Conservation (phyloP, 2,888 invertebrate species). For the Gonocerus acuteangulatus region DNA sequence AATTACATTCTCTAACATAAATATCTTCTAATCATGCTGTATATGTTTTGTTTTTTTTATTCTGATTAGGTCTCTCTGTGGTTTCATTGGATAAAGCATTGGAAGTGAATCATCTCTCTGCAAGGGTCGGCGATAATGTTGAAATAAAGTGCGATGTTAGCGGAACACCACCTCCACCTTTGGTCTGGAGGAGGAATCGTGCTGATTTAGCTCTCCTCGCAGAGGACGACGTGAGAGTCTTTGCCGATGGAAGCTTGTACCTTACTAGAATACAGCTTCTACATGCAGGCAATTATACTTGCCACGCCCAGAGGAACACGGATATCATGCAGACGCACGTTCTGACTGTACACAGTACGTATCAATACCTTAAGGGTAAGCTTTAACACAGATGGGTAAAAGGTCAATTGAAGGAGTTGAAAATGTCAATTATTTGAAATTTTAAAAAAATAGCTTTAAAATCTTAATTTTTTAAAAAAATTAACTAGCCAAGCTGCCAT, state of each 20-base stretch:
- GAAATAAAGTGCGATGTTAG: slow-evolving; percentile 70
- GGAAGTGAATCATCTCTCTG: slow-evolving; percentile 60
- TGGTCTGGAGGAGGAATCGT: slow-evolving; percentile 63
- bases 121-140: slow-evolving; percentile 65
- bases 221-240: slow-evolving; percentile 51
- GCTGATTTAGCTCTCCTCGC: slow-evolving; percentile 50
- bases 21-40: too few relatives aligned
- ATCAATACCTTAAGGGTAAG: neutral
- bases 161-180: slow-evolving; percentile 59
- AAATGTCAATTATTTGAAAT: too few relatives aligned
- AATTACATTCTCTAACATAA: too few relatives aligned
- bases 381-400: neutral
- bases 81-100: slow-evolving; percentile 63
- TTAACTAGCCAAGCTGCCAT: too few relatives aligned
- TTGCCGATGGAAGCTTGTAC: slow-evolving; percentile 66
- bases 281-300: slow-evolving; percentile 70
- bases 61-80: slow-evolving; percentile 66
- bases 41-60: too few relatives aligned
- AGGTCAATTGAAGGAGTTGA: too few relatives aligned
- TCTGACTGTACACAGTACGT: slow-evolving; percentile 65
- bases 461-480: too few relatives aligned
- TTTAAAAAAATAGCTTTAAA: too few relatives aligned
- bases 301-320: slow-evolving; percentile 62
- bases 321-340: slow-evolving; percentile 67
- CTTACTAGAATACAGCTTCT: slow-evolving; percentile 62